phyloP scores from a whole-genome alignment of 2,888 invertebrate species.

The Patella depressa region DNA sequence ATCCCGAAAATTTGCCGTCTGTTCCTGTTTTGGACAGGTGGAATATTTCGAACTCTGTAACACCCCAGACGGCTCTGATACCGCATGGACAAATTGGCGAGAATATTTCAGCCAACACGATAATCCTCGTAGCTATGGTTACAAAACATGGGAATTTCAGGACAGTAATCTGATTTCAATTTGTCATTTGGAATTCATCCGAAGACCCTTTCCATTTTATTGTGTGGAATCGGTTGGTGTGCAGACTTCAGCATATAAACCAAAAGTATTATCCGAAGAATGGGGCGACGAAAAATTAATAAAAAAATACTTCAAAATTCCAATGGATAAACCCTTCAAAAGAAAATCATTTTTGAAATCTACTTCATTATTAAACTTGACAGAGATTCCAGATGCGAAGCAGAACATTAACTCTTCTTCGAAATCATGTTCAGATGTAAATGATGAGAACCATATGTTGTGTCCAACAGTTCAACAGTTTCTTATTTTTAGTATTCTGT shows the following conservation, averaged over 20 bases:
- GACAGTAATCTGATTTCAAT: background rate
- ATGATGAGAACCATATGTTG: background rate
- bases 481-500: background rate
- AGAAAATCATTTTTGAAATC: no score
- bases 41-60: slow-evolving; percentile 23
- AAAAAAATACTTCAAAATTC: no score
- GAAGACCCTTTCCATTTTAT: slow-evolving; percentile 12
- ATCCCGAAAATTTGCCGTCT: slow-evolving; percentile 17
- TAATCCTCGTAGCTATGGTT: slow-evolving; percentile 3
- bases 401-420: no score
- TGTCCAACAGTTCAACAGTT: background rate
- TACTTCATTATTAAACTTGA: no score
- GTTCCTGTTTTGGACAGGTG: slow-evolving; percentile 16
- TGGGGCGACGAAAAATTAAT: no score
- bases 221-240: slow-evolving; percentile 11
- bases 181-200: slow-evolving; percentile 10
- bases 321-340: no score
- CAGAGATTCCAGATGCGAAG: no score
- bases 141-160: slow-evolving; percentile 9
- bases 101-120: slow-evolving; percentile 17
- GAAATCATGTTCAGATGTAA: no score
- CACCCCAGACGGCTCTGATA: slow-evolving; percentile 19
- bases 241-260: background rate
- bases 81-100: slow-evolving; percentile 18
- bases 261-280: no score